Percentiles rank a stretch among this genome's conserved stretches.
Conservation (phyloP, 2,888 invertebrate genomes). For the Eristalis pertinax region DNA sequence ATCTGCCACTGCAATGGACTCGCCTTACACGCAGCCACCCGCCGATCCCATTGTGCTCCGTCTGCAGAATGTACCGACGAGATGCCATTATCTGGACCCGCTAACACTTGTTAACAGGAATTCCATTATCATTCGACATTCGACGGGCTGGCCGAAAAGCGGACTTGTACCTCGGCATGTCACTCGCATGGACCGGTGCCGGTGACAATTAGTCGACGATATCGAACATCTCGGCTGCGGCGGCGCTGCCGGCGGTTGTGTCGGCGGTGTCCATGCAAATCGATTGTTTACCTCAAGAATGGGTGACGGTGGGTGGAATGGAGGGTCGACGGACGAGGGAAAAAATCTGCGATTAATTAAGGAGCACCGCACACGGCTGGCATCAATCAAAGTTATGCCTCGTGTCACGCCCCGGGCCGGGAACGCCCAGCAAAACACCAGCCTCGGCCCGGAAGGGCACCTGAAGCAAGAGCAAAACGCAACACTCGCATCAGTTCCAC, state of each 20-base stretch:
- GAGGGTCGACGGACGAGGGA: neutral
- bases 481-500: conserved; percentile 58
- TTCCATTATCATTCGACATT: conserved; percentile 27
- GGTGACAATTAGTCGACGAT: neutral
- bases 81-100: conserved; percentile 42
- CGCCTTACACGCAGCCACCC: conserved; percentile 17
- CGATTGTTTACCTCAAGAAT: conserved; percentile 16
- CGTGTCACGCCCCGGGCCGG: neutral
- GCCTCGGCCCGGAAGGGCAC: conserved; percentile 39
- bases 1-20: conserved; percentile 32
- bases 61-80: conserved; percentile 22
- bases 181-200: neutral
- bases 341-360: conserved; percentile 66
- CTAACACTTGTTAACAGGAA: conserved; percentile 41
- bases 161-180: neutral
- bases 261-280: neutral
- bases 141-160: neutral
- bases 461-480: conserved; percentile 35
- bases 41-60: conserved; percentile 35
- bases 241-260: no score
- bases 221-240: neutral
- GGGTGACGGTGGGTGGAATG: neutral
- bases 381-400: conserved; percentile 62
- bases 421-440: conserved; percentile 47
- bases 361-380: conserved; percentile 52